Evolutionary conservation across 2,797 vertebrate species (phyloP).

Genomic region (Poeciliopsis gracilis): DNA sequence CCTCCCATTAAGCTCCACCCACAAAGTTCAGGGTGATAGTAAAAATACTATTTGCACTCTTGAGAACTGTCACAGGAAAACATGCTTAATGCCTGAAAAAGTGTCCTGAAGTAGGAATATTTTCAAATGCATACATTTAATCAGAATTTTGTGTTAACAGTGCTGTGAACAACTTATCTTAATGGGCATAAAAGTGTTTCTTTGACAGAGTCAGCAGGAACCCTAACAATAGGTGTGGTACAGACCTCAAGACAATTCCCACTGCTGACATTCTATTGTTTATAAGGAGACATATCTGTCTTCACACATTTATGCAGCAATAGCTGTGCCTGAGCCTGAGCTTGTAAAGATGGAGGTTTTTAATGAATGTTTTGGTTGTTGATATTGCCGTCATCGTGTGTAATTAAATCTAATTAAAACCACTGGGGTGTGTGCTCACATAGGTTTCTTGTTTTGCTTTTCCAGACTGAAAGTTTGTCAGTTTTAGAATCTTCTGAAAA

Average conservation of each 20-base stretch:
- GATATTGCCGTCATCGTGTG: conserved; percentile 20
- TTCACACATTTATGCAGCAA: conserved; percentile 29
- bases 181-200: conserved; percentile 18
- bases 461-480: conserved; percentile 66
- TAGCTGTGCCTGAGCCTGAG: conserved; percentile 21
- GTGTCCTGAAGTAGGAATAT: neutral
- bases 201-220: conserved; percentile 30
- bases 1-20: neutral
- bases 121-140: neutral
- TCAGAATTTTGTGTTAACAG: neutral
- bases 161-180: conserved; percentile 4
- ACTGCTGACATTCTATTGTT: conserved; percentile 45
- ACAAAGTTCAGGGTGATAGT: neutral
- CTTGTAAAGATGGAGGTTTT: conserved; percentile 30
- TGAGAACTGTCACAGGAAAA: neutral
- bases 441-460: conserved; percentile 15
- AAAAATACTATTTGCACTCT: neutral
- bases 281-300: conserved; percentile 35
- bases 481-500: conserved; percentile 70
- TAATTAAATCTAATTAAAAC: conserved; percentile 70
- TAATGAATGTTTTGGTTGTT: conserved; percentile 49
- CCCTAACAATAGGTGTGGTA: conserved; percentile 38
- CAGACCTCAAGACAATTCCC: conserved; percentile 37
- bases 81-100: neutral
- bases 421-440: conserved; percentile 18